These are phyloP conservation scores for Hemistola chrysoprasaria DNA, from an alignment of 2,888 invertebrate species.

Conservation along the genomic window DNA sequence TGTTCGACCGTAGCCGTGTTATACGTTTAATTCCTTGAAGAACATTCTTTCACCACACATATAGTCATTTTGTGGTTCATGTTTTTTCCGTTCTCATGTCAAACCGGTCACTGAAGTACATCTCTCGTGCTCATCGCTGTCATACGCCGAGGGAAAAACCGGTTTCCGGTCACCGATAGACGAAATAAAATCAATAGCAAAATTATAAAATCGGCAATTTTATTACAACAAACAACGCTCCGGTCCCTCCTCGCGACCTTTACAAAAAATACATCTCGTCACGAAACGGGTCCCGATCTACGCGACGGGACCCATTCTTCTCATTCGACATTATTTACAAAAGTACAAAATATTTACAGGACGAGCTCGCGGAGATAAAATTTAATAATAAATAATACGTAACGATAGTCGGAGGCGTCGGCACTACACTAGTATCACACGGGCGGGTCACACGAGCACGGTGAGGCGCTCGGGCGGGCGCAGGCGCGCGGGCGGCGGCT, in stretches of 20 bases:
- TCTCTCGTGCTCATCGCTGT: too few relatives aligned
- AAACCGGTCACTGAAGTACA: too few relatives aligned
- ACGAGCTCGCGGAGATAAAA: conserved; percentile 36
- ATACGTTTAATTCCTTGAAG: too few relatives aligned
- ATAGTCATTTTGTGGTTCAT: too few relatives aligned
- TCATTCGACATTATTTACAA: conserved; percentile 65
- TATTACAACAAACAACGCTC: conserved; percentile 60
- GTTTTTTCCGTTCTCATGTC: too few relatives aligned
- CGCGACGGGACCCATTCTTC: conserved; percentile 43
- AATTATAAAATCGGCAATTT: conserved; percentile 44
- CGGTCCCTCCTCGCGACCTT: conserved; percentile 62
- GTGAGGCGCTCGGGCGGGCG: conserved; percentile 69
- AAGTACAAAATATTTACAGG: conserved; percentile 68
- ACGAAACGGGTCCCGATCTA: conserved; percentile 33
- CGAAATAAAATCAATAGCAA: neutral
- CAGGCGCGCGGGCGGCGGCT: conserved; percentile 47
- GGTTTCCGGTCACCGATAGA: neutral
- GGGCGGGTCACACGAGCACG: conserved; percentile 60
- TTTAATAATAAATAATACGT: conserved; percentile 56
- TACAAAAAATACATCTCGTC: conserved; percentile 59
- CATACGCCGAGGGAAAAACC: neutral
- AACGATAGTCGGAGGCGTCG: conserved; percentile 27
- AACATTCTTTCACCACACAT: too few relatives aligned
- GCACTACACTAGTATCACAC: conserved; percentile 49
- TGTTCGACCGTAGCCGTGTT: too few relatives aligned